phyloP scores from a whole-genome alignment of 2,113 vertebrate genomes.

The Chaetorhynchus papuensis region DNA sequence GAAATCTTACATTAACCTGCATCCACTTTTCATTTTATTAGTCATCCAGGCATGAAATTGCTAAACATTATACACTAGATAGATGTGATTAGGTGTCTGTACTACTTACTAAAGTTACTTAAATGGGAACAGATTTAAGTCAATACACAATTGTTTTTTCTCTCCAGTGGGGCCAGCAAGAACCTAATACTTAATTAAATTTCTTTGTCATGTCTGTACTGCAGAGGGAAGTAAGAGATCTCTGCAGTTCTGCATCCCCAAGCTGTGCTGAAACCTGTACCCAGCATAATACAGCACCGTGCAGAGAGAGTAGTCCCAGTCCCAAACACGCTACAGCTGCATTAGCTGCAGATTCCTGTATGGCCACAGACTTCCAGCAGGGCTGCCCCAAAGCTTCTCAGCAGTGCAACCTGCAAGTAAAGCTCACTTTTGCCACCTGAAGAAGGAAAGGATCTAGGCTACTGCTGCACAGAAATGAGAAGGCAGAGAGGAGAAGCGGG shows the following conservation, averaged over 20 bases:
- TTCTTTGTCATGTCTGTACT: neutral
- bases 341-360: neutral
- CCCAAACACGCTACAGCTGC: accelerated
- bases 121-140: neutral
- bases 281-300: neutral
- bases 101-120: neutral
- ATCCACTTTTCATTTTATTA: neutral
- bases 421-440: neutral
- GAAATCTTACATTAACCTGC: neutral
- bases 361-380: neutral
- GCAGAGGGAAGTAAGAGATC: neutral
- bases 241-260: neutral
- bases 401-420: neutral
- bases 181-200: neutral
- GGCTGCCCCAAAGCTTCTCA: neutral
- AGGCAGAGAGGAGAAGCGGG: neutral
- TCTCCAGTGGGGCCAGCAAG: neutral
- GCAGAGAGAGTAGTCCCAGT: neutral
- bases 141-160: neutral
- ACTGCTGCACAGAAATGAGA: neutral
- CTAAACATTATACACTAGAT: neutral
- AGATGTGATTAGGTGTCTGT: neutral
- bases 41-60: neutral
- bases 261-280: neutral
- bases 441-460: neutral